Conservation (phyloP, 2,113 vertebrate genomes). For the Clarias macrocephalus region DNA sequence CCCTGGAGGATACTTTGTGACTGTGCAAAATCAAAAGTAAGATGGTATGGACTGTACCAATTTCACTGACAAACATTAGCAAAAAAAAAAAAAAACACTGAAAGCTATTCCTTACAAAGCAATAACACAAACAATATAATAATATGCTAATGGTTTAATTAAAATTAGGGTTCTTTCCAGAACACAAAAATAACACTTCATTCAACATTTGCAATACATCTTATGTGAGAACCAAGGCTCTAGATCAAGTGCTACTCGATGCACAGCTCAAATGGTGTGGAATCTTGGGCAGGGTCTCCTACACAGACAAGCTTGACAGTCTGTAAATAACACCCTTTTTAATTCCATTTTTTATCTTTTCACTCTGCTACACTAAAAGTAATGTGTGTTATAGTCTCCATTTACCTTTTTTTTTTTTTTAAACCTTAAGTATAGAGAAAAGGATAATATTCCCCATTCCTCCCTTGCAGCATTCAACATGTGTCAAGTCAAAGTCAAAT, state of each 20-base stretch:
- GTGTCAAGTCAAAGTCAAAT: no score
- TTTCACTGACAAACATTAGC: neutral
- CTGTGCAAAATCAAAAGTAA: neutral
- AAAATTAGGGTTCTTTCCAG: neutral
- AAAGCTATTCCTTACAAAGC: neutral
- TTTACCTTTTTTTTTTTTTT: no score
- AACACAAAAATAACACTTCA: neutral
- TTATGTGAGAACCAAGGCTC: neutral
- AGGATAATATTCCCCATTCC: no score
- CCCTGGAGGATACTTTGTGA: neutral
- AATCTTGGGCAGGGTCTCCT: no score
- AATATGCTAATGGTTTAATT: neutral
- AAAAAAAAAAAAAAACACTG: neutral
- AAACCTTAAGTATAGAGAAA: no score
- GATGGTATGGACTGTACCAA: neutral
- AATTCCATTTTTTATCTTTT: neutral
- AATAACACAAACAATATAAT: neutral
- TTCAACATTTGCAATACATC: neutral
- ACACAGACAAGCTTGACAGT: neutral
- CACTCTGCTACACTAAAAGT: neutral
- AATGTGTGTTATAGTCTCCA: neutral
- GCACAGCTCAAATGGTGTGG: neutral
- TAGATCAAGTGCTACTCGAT: no score
- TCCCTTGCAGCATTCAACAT: no score
- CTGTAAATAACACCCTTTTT: neutral